A percentile compares a stretch with the other conserved stretches of the same genome.
These are phyloP conservation scores for Ypsolopha scabrella DNA, from an alignment of 2,888 invertebrate genomes.

Conservation along the genomic window DNA sequence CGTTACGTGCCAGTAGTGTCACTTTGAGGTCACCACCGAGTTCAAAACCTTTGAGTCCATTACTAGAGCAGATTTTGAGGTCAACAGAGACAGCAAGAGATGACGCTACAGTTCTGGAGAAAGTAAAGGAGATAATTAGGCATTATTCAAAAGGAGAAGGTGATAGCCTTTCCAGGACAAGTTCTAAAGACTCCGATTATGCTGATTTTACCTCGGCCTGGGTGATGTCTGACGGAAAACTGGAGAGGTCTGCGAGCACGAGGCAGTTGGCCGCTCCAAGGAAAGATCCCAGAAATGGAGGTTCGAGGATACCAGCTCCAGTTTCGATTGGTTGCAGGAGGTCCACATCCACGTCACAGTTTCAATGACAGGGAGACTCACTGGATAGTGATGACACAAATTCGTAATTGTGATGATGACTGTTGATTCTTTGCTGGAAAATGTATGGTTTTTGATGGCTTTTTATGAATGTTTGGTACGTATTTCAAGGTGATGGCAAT, in stretches of 20 bases:
- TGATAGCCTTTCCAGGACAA: constrained; percentile 55
- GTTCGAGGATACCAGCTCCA: constrained; percentile 59
- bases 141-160: constrained; percentile 60
- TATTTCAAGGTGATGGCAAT: too few relatives aligned
- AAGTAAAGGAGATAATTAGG: constrained; percentile 76
- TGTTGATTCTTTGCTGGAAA: neutral
- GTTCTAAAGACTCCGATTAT: constrained; percentile 70
- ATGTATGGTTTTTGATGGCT: too few relatives aligned
- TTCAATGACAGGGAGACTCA: constrained; percentile 40
- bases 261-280: constrained; percentile 58
- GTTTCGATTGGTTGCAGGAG: constrained; percentile 54
- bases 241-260: constrained; percentile 71
- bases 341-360: constrained; percentile 58
- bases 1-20: constrained; percentile 56
- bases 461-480: too few relatives aligned
- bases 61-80: constrained; percentile 78
- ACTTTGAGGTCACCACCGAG: constrained; percentile 69
- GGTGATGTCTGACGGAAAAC: constrained; percentile 78
- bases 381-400: neutral
- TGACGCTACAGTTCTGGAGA: constrained; percentile 78
- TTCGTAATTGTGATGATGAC: neutral
- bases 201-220: constrained; percentile 79
- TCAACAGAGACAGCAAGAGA: constrained; percentile 80
- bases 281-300: constrained; percentile 51
- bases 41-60: constrained; percentile 72